These are phyloP conservation scores for Columba janthina DNA, from an alignment of 2,113 vertebrate genomes.

Conservation along the genomic window DNA sequence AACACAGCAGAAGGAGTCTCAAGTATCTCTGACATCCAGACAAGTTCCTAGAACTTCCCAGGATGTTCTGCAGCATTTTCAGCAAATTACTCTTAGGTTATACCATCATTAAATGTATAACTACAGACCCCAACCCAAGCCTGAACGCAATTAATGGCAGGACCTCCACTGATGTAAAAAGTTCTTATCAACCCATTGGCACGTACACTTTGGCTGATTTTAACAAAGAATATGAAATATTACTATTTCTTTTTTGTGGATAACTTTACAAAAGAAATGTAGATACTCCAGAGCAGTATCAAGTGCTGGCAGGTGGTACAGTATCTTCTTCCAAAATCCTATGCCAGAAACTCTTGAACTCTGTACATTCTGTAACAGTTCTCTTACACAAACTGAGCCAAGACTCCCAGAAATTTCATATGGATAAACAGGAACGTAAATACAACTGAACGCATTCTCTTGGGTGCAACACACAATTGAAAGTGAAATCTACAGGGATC, in stretches of 20 bases:
- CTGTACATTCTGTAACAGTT: neutral
- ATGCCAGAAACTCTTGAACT: conserved; percentile 19
- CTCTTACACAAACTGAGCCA: neutral
- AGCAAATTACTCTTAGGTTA: neutral
- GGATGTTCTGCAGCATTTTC: neutral
- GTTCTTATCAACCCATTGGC: neutral
- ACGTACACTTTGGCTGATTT: neutral
- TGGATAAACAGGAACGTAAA: conserved; percentile 5
- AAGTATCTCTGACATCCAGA: neutral
- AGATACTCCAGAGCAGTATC: neutral
- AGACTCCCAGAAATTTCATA: neutral
- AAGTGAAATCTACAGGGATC: neutral
- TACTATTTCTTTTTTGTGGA: neutral
- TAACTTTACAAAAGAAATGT: neutral
- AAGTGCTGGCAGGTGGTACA: neutral
- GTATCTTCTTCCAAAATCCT: neutral
- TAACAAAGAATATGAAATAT: neutral
- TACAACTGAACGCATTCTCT: neutral
- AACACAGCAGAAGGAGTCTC: neutral
- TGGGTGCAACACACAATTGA: neutral
- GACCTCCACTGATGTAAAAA: neutral
- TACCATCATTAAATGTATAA: neutral
- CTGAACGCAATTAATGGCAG: neutral
- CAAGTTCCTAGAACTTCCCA: neutral
- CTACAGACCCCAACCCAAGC: neutral